Percentiles rank a stretch among this genome's conserved stretches.
phyloP scores from a whole-genome alignment of 2,113 vertebrate genomes.

The Oreochromis aureus region DNA sequence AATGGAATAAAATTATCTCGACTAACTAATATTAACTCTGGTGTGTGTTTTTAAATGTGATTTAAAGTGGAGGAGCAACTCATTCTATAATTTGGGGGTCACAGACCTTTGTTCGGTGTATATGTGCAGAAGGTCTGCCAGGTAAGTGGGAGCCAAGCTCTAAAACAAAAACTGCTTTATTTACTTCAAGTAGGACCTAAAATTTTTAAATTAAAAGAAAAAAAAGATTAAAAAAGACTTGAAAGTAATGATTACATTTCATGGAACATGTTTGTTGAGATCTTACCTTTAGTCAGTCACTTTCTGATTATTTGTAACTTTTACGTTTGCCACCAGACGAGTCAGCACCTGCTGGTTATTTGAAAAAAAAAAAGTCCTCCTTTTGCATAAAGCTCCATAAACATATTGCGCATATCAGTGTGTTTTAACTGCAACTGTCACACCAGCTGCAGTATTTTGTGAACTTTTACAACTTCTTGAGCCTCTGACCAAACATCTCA shows the following conservation, averaged over 20 bases:
- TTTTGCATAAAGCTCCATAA: not conserved
- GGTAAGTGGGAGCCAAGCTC: not conserved
- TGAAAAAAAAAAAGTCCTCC: accelerated
- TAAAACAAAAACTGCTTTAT: not conserved
- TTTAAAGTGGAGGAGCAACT: not conserved
- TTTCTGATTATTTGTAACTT: not conserved
- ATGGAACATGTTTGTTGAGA: not conserved
- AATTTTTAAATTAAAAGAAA: not conserved
- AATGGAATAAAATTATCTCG: accelerated
- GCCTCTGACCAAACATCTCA: not conserved
- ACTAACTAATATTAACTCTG: not conserved
- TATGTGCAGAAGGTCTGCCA: not conserved
- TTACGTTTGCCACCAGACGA: not conserved
- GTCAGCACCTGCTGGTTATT: not conserved
- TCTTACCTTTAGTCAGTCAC: not conserved
- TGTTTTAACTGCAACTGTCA: not conserved
- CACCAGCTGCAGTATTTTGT: not conserved
- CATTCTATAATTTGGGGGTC: not conserved
- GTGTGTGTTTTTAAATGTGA: not conserved
- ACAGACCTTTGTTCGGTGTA: not conserved
- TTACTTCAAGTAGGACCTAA: not conserved
- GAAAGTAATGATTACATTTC: not conserved
- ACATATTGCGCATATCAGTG: not conserved
- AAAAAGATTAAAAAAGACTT: not conserved
- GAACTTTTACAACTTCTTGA: not conserved